Evolutionary conservation across 2,888 invertebrate genomes (phyloP), one percentile per base, ranked within the genome.

Genomic region (Athalia circularis): DNA sequence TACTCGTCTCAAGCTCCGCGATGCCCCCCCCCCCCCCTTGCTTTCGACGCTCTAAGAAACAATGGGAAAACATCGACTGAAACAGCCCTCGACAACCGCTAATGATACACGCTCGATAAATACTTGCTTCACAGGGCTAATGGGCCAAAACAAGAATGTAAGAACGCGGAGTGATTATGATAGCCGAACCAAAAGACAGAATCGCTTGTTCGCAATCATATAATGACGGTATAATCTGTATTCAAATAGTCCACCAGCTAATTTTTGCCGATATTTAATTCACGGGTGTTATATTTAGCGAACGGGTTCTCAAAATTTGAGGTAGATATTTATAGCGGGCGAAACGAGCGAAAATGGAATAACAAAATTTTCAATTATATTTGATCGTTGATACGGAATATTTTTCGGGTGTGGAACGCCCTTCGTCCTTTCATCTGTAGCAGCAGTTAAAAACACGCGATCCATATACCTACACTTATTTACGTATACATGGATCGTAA

Each of bases 31-130:
- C n/a, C 29, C 29, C 45, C 11, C 8, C 45, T 15, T 5, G 62
- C 29, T 61, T 61, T 75, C 64, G 62, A 48, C 75, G 45, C 50
- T 52, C 48, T 47, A 52, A 75, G 64, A 75, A 75, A 75, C 75
- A 75, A 62, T 62, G 59, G 75, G 52, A 62, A 43, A 75, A 62
- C 62, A 64, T 50, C 75, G 75, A 75, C 50, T 11, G 9, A 75
- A 61, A 13, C 75, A 75, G 62, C 47, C 57, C 72, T 59, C 47
- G 57, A 47, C 70, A 70, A 59, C 57, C 70, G 57, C 70, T 70
- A 70, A 70, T 57, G 70, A 70, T 70, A 70, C 45, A 70, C 70
- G 70, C 72, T 72, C 72, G 59, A 72, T 72, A 72, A 72, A 72
- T 72, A n/a, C 72, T 72, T 59, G 52, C 72, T 72, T 57, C 59